A percentile compares a stretch with the other conserved stretches of the same genome.
Conservation (phyloP, 1,140 invertebrate genomes). For the Aphaenogaster rudis region DNA sequence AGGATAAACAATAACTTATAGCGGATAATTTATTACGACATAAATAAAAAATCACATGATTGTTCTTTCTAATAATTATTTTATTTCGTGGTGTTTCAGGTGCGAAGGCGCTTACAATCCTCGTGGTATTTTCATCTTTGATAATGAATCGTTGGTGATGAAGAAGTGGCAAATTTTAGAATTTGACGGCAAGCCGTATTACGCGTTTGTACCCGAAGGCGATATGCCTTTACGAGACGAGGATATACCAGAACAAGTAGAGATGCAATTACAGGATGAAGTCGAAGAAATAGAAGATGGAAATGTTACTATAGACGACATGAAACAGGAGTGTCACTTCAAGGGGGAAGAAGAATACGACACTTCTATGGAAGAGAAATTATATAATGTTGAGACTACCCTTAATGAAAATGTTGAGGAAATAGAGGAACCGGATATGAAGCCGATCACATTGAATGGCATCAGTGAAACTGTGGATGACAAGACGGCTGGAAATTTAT, state of each 20-base stretch:
- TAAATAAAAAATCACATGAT: neutral
- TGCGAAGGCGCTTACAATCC: conserved; percentile 72
- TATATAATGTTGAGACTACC: conserved; percentile 80
- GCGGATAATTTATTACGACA: neutral
- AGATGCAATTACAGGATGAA: conserved; percentile 74
- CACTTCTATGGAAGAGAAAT: conserved; percentile 69
- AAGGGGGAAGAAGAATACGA: conserved; percentile 58
- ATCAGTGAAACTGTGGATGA: conserved; percentile 18
- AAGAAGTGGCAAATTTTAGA: conserved; percentile 86
- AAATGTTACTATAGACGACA: neutral
- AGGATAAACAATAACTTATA: conserved; percentile 15
- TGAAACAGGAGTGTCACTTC: conserved; percentile 59
- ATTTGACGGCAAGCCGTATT: conserved; percentile 85
- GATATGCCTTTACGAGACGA: conserved; percentile 78
- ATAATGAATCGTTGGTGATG: conserved; percentile 85
- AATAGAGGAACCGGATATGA: conserved; percentile 53
- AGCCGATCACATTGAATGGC: conserved; percentile 73
- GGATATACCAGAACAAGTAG: conserved; percentile 78
- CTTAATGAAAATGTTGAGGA: conserved; percentile 81
- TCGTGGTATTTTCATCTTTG: conserved; percentile 84
- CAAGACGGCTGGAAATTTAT: conserved; percentile 69
- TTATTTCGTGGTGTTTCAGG: conserved; percentile 81
- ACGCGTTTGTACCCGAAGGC: conserved; percentile 85
- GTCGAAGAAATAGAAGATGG: conserved; percentile 38
- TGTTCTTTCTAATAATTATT: conserved; percentile 45